These are phyloP conservation scores for Pipistrellus pygmaeus DNA, from an alignment of 2,797 vertebrate species.

Conservation along the genomic window DNA sequence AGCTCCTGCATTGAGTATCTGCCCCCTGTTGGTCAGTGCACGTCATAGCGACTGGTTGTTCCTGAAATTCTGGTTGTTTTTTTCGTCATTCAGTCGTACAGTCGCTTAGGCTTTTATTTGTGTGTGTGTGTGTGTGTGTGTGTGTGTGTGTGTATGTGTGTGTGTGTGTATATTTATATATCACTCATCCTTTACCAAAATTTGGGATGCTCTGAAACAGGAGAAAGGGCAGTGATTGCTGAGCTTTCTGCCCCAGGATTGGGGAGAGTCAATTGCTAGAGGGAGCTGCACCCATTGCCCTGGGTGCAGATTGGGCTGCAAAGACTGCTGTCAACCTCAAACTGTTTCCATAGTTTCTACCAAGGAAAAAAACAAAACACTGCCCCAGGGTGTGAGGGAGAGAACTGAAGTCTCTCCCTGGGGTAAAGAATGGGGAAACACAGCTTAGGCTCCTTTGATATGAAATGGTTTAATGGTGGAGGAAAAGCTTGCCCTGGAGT, in stretches of 20 bases:
- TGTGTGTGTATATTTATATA: too few species aligned
- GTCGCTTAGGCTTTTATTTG: too few species aligned
- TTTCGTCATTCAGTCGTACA: too few species aligned
- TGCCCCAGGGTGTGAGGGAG: not conserved
- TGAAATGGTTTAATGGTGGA: constrained; percentile 59
- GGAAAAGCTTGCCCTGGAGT: constrained; percentile 44
- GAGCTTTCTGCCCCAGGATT: fast-evolving
- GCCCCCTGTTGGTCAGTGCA: too few species aligned
- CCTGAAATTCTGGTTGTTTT: too few species aligned
- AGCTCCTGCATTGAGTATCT: too few species aligned
- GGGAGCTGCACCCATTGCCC: fast-evolving
- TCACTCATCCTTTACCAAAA: not conserved
- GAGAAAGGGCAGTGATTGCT: not conserved
- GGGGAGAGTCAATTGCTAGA: too few species aligned
- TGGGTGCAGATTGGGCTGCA: not conserved
- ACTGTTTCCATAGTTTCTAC: not conserved
- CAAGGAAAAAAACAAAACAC: not conserved
- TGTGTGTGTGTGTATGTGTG: too few species aligned
- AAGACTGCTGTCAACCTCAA: not conserved
- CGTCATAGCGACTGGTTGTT: too few species aligned
- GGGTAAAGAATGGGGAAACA: constrained; percentile 15
- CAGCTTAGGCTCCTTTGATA: constrained; percentile 65
- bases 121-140: too few species aligned
- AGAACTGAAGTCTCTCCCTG: not conserved
- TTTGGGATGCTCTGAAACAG: not conserved